phyloP scores from a whole-genome alignment of 2,888 invertebrate species.

The Limnephilus marmoratus region DNA sequence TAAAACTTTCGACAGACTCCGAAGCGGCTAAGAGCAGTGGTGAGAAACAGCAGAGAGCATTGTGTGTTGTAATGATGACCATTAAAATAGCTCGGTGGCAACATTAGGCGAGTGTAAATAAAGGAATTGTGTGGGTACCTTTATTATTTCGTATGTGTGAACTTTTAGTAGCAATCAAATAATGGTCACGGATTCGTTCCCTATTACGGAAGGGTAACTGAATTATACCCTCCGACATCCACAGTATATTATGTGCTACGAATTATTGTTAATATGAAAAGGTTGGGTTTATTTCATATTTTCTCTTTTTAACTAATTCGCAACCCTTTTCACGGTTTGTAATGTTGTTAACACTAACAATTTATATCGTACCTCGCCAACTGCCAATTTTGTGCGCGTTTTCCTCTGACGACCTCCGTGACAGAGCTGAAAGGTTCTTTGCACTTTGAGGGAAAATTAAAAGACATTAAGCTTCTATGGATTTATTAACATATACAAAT shows the following conservation, averaged over 20 bases:
- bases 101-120: conserved; percentile 36
- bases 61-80: conserved; percentile 48
- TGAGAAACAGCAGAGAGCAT: conserved; percentile 47
- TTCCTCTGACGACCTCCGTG: neutral
- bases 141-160: neutral
- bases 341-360: neutral
- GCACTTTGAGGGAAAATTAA: neutral
- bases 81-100: conserved; percentile 57
- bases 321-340: neutral
- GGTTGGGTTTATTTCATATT: neutral
- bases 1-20: conserved; percentile 32
- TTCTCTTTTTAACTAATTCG: neutral
- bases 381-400: neutral
- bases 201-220: conserved; percentile 33
- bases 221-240: neutral
- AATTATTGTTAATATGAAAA: neutral
- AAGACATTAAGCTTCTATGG: neutral
- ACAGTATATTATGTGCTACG: neutral
- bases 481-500: neutral
- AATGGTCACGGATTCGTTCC: conserved; percentile 56
- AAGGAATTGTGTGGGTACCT: conserved; percentile 8
- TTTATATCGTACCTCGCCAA: neutral
- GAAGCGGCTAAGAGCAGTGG: conserved; percentile 20
- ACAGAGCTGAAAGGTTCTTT: neutral
- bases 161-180: conserved; percentile 50